Evolutionary conservation across 2,113 vertebrate species (phyloP).

Genomic region (Chaenogobius annularis): DNA sequence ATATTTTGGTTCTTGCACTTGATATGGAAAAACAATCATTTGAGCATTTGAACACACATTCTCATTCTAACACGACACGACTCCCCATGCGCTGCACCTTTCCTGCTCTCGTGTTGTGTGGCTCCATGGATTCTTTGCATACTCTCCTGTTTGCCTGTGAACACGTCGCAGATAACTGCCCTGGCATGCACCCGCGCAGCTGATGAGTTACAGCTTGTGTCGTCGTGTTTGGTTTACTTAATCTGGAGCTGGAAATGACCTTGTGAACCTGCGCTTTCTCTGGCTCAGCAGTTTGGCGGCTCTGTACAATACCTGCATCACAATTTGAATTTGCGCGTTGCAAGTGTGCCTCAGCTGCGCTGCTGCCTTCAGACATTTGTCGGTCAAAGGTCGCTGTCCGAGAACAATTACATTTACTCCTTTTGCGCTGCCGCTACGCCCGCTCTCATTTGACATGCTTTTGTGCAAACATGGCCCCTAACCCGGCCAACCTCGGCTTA

Average conservation of each 20-base stretch:
- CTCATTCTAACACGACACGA: no score
- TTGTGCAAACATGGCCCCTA: conserved; percentile 76
- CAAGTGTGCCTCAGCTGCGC: conserved; percentile 22
- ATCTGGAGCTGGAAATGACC: conserved; percentile 79
- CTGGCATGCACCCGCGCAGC: conserved; percentile 69
- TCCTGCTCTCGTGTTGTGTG: not conserved
- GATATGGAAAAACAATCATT: no score
- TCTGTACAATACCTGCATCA: conserved; percentile 54
- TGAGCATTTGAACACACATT: no score
- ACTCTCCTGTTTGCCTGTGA: conserved; percentile 55
- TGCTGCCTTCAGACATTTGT: conserved; percentile 60
- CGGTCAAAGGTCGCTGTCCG: conserved; percentile 77
- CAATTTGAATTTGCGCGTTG: conserved; percentile 40
- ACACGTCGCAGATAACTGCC: conserved; percentile 60
- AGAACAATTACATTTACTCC: conserved; percentile 77
- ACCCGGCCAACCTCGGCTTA: conserved; percentile 83
- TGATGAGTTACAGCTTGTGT: conserved; percentile 82
- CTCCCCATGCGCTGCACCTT: not conserved
- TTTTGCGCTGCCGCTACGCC: conserved; percentile 70
- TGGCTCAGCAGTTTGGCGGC: conserved; percentile 9
- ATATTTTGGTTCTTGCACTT: no score
- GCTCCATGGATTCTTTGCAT: conserved; percentile 38
- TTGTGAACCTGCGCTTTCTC: conserved; percentile 72
- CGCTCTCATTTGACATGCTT: conserved; percentile 74
- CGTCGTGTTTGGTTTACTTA: conserved; percentile 80